A percentile compares a stretch with the other conserved stretches of the same genome.
Conservation (phyloP, 2,797 vertebrate species). For the Carcharodon carcharias region DNA sequence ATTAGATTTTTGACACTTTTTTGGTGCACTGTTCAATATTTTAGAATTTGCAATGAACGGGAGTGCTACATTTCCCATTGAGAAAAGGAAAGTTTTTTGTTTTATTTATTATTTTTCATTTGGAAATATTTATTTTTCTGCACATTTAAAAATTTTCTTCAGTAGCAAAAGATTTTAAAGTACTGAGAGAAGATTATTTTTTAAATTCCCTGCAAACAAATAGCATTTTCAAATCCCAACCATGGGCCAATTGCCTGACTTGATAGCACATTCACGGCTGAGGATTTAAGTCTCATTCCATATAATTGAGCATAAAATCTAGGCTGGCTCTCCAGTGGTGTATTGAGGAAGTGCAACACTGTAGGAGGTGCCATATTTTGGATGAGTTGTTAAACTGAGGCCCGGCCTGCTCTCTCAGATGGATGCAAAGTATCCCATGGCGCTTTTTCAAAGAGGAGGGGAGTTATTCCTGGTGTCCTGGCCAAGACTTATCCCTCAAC, state of each 20-base stretch:
- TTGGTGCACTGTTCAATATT: not conserved
- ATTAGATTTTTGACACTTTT: not conserved
- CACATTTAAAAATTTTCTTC: not conserved
- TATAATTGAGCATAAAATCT: not conserved
- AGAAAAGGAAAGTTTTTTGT: not conserved
- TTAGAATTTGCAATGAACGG: not conserved
- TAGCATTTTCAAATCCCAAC: not conserved
- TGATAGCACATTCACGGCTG: no score
- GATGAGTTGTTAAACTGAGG: not conserved
- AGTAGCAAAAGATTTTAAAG: not conserved
- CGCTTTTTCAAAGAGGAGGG: not conserved
- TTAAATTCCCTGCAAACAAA: not conserved
- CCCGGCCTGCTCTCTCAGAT: not conserved
- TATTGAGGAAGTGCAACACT: not conserved
- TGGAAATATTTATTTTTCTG: not conserved
- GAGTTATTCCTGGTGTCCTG: not conserved
- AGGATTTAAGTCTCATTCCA: no score
- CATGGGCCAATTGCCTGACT: not conserved
- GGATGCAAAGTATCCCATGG: not conserved
- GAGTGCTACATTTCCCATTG: not conserved
- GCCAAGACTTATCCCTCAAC: not conserved
- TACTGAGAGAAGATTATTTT: not conserved
- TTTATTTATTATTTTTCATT: not conserved
- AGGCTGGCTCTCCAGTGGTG: no score
- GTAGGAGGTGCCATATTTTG: not conserved